Percentiles rank a stretch among this genome's conserved stretches.
These are phyloP conservation scores for Zonotrichia leucophrys DNA, from an alignment of 2,113 vertebrate species.

Conservation along the genomic window DNA sequence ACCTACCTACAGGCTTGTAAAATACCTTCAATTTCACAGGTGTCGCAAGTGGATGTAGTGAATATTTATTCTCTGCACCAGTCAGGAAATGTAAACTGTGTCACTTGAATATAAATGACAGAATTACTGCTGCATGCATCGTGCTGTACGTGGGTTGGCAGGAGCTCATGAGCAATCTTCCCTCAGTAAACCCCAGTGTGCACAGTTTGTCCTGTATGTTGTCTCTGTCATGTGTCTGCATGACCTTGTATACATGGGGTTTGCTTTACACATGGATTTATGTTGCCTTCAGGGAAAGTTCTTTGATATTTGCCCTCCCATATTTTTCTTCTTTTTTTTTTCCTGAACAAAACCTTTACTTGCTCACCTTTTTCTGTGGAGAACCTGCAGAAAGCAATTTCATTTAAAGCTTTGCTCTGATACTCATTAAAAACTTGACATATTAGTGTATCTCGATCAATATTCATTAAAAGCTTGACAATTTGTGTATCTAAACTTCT, in stretches of 20 bases:
- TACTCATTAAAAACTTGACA: background rate
- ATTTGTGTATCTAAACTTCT: background rate
- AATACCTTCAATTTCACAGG: background rate
- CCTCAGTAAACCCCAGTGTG: background rate
- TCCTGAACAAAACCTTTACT: background rate
- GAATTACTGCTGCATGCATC: background rate
- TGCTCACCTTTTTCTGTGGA: background rate
- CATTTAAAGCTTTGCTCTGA: background rate
- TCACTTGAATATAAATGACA: background rate
- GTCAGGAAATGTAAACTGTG: background rate
- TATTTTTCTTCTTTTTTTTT: background rate
- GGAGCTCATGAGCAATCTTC: background rate
- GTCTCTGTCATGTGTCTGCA: fast-evolving
- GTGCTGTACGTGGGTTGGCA: background rate
- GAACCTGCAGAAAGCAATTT: background rate
- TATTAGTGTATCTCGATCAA: background rate
- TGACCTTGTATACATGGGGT: background rate
- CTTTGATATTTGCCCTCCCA: background rate
- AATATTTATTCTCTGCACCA: background rate
- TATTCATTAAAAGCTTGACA: background rate
- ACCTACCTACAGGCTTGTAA: background rate
- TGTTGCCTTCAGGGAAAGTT: background rate
- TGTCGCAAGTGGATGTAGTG: background rate
- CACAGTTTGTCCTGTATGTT: background rate
- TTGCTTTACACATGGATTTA: background rate